Base-by-base conservation (phyloP, 2,888 invertebrate genomes). In the Smittia sp. region DNA sequence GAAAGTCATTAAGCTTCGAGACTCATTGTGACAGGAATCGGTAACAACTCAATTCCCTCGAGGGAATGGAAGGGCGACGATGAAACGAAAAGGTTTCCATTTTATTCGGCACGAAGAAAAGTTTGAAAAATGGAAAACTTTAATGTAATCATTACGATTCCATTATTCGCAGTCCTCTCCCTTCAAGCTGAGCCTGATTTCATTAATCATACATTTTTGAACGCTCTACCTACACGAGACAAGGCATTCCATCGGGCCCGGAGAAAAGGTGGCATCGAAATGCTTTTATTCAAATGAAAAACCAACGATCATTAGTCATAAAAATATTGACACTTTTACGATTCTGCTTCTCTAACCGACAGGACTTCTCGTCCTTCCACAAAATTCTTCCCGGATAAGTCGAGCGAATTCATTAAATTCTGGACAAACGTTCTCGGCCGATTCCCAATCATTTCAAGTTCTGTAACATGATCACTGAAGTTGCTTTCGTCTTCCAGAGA, bases 271-370 rank as follows among this genome's bases (percentile, higher is more conserved):
- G 63, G 63, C 63, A 63, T 63, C 63, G 27, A 63, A 63, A 27
- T 63, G 27, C 20, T 63, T 62, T 63, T 63, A 63, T 63, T 63
- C 27, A 63, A 63, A 63, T 63, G 9, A n/a, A n/a, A n/a, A n/a
- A n/a, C 52, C n/a, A 52, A 69, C 11, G 46, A 69, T 32, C 69
- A 69, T 69, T 69, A 54, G 69, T 69, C 52, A 52, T 52, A 69
- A 52, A 54, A 54, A 32, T 69, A 69, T 54, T 69, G 69, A 69
- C 69, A 69, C 15, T 69, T 68, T 66, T 38, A 66, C 38, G 39
- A 38, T 66, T 67, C 11, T 65, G 1, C 18, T 65, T n/a, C 32
- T 3, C 11, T 1, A 13, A 15, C 18, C 18, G 18, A 18, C 22
- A 58, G 9, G 58, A 58, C 7, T 58, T 58, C 58, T 22, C 22